These are phyloP conservation scores for Cinclus mexicanus DNA, from an alignment of 2,113 vertebrate species.

Conservation along the genomic window DNA sequence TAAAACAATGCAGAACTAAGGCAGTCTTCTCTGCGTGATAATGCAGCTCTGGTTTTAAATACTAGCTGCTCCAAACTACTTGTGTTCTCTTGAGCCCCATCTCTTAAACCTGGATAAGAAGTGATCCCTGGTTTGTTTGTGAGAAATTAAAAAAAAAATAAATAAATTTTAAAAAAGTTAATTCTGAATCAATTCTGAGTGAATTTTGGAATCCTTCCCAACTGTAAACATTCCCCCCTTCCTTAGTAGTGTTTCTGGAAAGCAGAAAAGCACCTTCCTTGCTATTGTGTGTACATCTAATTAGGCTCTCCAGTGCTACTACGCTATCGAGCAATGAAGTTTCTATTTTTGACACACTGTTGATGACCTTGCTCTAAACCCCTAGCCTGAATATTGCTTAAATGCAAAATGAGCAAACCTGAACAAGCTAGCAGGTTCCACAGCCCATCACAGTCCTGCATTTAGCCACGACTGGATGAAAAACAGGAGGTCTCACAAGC, in stretches of 20 bases:
- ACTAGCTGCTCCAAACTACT: background rate
- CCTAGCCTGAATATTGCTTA: background rate
- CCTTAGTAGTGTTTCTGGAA: background rate
- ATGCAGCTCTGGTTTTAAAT: background rate
- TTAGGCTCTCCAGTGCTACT: conserved; percentile 13
- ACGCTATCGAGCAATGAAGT: conserved; percentile 6
- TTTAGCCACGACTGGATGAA: background rate
- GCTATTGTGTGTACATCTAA: background rate
- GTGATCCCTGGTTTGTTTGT: background rate
- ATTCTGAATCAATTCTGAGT: no score
- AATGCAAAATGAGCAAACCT: background rate
- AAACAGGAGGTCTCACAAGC: background rate
- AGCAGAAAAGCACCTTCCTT: background rate
- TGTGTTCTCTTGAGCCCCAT: rapidly evolving
- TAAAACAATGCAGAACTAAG: conserved; percentile 31
- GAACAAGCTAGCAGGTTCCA: background rate
- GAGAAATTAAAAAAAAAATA: background rate
- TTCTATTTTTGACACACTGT: conserved; percentile 58
- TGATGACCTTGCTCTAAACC: background rate
- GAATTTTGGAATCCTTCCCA: background rate
- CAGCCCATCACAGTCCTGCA: background rate
- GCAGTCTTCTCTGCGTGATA: background rate
- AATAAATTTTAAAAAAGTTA: no score
- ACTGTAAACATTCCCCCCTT: background rate
- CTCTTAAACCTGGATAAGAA: background rate